These are phyloP conservation scores for Myodes glareolus DNA, from an alignment of 2,113 vertebrate genomes.

Conservation along the genomic window DNA sequence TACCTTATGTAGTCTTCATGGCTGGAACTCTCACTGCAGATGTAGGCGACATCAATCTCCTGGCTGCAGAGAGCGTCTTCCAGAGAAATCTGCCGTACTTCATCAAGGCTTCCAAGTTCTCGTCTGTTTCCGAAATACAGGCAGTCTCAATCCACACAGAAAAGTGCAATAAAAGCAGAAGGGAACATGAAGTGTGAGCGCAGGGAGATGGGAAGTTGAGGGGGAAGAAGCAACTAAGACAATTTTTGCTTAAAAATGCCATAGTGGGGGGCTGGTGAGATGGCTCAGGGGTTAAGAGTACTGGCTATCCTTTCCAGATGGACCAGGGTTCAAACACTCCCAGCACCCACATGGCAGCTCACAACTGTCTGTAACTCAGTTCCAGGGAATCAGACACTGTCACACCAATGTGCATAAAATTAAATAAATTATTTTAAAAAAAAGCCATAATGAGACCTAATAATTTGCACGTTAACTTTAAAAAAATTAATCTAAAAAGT, in stretches of 20 bases:
- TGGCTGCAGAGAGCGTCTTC: constrained; percentile 89
- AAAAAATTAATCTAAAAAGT: not conserved
- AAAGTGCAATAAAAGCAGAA: not conserved
- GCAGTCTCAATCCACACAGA: constrained; percentile 54
- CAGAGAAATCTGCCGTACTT: constrained; percentile 89
- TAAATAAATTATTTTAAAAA: not conserved
- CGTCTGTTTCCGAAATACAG: constrained; percentile 86
- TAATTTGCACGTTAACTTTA: not conserved
- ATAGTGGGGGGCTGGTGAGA: no score
- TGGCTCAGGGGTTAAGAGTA: no score
- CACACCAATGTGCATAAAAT: no score
- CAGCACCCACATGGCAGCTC: no score
- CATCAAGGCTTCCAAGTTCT: constrained; percentile 86
- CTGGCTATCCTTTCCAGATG: no score
- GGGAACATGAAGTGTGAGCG: no score
- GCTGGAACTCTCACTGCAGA: constrained; percentile 93
- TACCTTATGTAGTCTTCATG: constrained; percentile 93
- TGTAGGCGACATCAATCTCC: constrained; percentile 91
- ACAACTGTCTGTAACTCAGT: no score
- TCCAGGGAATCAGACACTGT: no score
- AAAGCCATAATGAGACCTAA: not conserved
- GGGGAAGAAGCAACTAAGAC: not conserved
- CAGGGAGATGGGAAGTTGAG: no score
- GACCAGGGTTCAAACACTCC: no score
- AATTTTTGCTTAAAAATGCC: not conserved